A percentile compares a stretch with the other conserved stretches of the same genome.
phyloP scores from a whole-genome alignment of 2,113 vertebrate genomes.

The Peromyscus californicus region DNA sequence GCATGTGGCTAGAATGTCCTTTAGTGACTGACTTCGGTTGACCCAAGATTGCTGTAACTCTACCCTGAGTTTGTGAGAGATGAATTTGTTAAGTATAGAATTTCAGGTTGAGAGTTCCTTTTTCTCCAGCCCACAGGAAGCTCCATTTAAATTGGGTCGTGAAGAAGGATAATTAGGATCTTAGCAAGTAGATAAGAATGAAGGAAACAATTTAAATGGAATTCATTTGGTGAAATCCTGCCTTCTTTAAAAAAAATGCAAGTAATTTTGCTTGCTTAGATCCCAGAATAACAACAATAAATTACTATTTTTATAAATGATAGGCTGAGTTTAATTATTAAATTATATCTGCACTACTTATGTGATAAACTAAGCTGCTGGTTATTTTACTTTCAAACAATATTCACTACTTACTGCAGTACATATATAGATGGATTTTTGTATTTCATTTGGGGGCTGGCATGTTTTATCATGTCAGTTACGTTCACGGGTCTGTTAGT shows the following conservation, averaged over 20 bases:
- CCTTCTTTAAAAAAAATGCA: not conserved
- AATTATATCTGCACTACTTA: not conserved
- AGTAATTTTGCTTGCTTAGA: conserved; percentile 26
- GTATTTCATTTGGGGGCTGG: not conserved
- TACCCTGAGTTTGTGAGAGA: not conserved
- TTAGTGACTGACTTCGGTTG: not conserved
- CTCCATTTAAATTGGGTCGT: conserved; percentile 3
- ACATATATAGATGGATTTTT: not conserved
- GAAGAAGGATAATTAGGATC: not conserved
- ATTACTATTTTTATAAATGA: conserved; percentile 19
- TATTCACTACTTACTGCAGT: not conserved
- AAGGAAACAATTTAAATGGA: not conserved
- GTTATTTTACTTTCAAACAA: not conserved
- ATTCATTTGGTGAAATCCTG: not conserved
- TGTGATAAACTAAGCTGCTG: not conserved
- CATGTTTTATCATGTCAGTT: not conserved
- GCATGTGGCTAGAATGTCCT: not conserved
- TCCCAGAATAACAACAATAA: not conserved
- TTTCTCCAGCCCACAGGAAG: not conserved
- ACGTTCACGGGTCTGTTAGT: not conserved
- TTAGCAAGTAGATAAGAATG: not conserved
- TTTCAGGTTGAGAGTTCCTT: not conserved
- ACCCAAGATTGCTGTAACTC: not conserved
- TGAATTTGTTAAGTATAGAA: not conserved
- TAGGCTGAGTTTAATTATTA: not conserved